Base-by-base conservation (phyloP, 2,888 invertebrate species). In the Chelonus formosanus region DNA sequence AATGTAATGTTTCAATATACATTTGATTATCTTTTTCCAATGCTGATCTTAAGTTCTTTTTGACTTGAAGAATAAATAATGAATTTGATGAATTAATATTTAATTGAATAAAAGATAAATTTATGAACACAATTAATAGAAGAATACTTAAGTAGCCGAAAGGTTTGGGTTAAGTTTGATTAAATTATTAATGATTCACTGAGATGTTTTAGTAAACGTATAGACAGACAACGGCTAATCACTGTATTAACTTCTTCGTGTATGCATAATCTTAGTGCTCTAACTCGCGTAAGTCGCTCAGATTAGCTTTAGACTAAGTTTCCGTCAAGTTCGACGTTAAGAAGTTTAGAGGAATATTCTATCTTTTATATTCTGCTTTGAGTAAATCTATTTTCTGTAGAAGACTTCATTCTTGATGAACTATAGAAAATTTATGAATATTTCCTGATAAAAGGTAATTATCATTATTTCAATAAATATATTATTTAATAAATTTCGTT, bases 201-300 rank as follows among this genome's bases (percentile, higher is more conserved):
- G 50, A 57, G 40, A 54, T 66, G 44, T 57, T 57, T 34, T 40
- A 10, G 58, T 52, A 53, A 52, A 65, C 45, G 43, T 59, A 65
- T 53, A 59, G 5, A 45, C 35, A 64, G 35, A 31, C 36, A 58
- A 50, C 45, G 45, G 70, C 70, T 72, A 72, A 72, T 72, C 72
- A 71, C 67, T 70, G 70, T 45, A 71, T 71, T 67, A 72, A 69
- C 70, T 70, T 67, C 70, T 68, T 67, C 67, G 69, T 71, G 71
- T 71, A 71, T 71, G 71, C 66, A 70, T 71, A 71, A 68, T 68
- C 67, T 71, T 63, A 69, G 71, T 70, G 67, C 56, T 53, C 58
- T 45, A 71, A 71, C 70, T 73, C 10, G 65, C 44, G 53, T 60
- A 69, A 71, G 70, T 69, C 65, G 59, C 52, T 52, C 52, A 68